These are phyloP conservation scores for Dendrocincla fuliginosa DNA, from an alignment of 2,797 vertebrate genomes.

Conservation along the genomic window DNA sequence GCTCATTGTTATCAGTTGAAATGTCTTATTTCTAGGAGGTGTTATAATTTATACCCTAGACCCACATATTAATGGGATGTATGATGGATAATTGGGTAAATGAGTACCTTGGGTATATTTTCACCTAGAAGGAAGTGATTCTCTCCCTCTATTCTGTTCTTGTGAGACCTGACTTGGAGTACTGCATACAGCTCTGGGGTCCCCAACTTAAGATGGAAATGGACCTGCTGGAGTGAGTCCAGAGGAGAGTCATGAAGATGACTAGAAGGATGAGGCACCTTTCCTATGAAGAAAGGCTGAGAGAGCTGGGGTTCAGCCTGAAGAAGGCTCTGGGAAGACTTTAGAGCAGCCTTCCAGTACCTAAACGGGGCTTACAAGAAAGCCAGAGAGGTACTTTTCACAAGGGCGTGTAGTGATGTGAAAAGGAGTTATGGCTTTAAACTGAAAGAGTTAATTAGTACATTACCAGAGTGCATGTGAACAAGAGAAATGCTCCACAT, in stretches of 20 bases:
- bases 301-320: neutral
- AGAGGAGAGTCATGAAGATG: neutral
- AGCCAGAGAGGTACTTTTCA: neutral
- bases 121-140: neutral
- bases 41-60: neutral
- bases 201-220: neutral
- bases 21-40: accelerated
- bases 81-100: neutral
- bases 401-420: neutral
- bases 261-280: neutral
- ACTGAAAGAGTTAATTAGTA: neutral
- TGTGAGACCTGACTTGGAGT: neutral
- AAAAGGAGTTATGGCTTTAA: neutral
- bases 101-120: neutral
- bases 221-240: neutral
- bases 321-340: no score
- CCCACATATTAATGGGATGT: neutral
- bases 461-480: neutral
- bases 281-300: neutral
- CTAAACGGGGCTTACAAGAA: neutral
- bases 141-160: neutral
- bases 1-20: neutral
- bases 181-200: neutral
- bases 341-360: neutral
- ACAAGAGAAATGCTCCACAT: neutral